Conservation (phyloP, 2,113 vertebrate genomes). For the Tragelaphus buxtoni region DNA sequence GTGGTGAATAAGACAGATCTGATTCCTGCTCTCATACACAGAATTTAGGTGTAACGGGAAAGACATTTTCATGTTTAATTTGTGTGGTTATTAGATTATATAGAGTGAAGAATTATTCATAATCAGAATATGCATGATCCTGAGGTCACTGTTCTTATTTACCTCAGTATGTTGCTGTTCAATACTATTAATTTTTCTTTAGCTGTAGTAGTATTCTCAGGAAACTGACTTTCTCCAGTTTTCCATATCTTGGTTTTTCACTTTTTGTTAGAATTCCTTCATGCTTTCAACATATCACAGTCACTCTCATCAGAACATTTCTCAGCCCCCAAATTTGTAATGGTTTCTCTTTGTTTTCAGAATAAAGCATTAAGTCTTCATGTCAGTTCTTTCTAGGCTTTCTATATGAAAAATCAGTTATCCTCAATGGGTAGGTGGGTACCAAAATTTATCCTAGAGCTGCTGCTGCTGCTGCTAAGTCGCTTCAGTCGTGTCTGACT, state of each 20-base stretch:
- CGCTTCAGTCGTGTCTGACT: no score
- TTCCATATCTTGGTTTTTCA: not conserved
- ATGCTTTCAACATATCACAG: not conserved
- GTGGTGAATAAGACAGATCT: not conserved
- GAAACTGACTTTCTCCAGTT: not conserved
- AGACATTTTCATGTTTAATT: not conserved
- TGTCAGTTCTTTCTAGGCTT: not conserved
- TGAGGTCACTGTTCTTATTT: not conserved
- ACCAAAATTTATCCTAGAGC: not conserved
- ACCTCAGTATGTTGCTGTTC: not conserved
- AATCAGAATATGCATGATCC: not conserved
- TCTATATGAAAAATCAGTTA: not conserved
- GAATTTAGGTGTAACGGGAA: not conserved
- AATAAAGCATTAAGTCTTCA: not conserved
- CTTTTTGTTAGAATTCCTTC: not conserved
- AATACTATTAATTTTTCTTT: not conserved
- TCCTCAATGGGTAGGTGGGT: not conserved
- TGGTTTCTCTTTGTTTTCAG: not conserved
- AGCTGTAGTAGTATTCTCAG: not conserved
- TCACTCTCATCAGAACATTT: not conserved
- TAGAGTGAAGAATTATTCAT: not conserved
- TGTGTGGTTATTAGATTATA: not conserved
- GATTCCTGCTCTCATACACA: not conserved
- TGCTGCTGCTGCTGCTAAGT: no score
- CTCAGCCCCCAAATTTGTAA: not conserved